Conservation (phyloP, 2,113 vertebrate genomes). For the Sterna hirundo region DNA sequence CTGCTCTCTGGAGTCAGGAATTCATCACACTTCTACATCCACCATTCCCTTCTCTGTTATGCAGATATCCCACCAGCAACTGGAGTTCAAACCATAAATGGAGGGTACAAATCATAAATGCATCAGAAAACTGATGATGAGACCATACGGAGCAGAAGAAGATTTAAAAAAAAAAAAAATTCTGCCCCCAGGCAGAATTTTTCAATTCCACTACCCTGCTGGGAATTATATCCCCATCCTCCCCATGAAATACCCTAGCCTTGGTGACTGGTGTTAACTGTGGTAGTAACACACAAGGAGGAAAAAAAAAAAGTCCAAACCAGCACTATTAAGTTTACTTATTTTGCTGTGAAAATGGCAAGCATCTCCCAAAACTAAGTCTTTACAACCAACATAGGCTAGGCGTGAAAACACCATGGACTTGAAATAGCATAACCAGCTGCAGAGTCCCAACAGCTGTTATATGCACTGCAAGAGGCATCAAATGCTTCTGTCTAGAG, state of each 20-base stretch:
- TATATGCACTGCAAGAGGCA: not conserved
- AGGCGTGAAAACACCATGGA: not conserved
- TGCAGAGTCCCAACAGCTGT: not conserved
- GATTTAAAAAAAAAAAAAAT: constrained; percentile 2
- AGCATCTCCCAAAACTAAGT: not conserved
- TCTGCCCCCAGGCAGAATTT: not conserved
- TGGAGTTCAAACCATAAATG: not conserved
- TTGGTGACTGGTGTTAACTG: not conserved
- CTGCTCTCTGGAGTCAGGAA: not conserved
- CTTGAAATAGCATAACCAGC: not conserved
- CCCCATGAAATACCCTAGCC: not conserved
- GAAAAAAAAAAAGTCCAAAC: not conserved
- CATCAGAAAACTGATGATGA: not conserved
- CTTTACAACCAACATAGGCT: not conserved
- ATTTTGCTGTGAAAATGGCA: not conserved
- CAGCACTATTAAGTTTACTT: not conserved
- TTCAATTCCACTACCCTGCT: not conserved
- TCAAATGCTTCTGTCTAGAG: not conserved
- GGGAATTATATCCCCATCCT: not conserved
- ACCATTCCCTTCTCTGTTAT: not conserved
- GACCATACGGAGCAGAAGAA: not conserved
- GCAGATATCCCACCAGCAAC: not conserved
- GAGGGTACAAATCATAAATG: not conserved
- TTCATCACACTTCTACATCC: not conserved
- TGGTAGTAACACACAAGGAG: not conserved